Evolutionary conservation across 2,888 invertebrate species (phyloP).

Genomic region (Nephrotoma guestfalica): DNA sequence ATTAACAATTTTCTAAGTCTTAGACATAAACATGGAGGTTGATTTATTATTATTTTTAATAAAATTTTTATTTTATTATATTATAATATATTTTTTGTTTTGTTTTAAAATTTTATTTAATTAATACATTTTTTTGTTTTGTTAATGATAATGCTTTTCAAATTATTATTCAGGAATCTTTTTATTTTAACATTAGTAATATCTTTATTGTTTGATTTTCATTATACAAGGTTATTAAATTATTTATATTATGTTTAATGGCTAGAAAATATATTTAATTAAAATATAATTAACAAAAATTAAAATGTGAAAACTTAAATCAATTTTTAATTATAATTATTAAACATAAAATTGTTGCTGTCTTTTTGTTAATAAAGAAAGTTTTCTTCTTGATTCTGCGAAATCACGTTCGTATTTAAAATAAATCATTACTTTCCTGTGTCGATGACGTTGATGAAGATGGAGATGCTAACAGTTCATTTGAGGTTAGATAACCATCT

Average conservation of each 20-base stretch:
- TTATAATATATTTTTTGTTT: not conserved
- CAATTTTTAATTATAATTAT: not conserved
- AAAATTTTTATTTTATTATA: not conserved
- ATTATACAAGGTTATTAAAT: not conserved
- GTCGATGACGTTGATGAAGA: conserved; percentile 9
- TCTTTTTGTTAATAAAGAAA: not conserved
- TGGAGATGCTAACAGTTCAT: conserved; percentile 13
- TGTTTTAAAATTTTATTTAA: not conserved
- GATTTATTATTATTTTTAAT: not conserved
- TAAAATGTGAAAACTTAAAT: not conserved
- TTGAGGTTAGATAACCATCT: conserved; percentile 16
- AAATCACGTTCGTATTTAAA: conserved; percentile 2
- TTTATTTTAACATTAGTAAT: not conserved
- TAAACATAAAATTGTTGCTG: not conserved
- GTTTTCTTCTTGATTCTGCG: not conserved
- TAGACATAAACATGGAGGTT: not conserved
- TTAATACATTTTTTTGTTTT: not conserved
- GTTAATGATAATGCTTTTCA: not conserved
- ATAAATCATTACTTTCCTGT: conserved; percentile 10
- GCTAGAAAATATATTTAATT: not conserved
- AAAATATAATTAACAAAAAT: not conserved
- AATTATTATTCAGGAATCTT: not conserved
- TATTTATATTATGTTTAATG: not conserved
- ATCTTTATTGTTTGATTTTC: not conserved
- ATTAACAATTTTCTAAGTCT: not conserved